A percentile compares a stretch with the other conserved stretches of the same genome.
Evolutionary conservation across 37 sponge, comb jelly and placozoan genomes (phyloP).

Genomic region (Tethya wilhelma): DNA sequence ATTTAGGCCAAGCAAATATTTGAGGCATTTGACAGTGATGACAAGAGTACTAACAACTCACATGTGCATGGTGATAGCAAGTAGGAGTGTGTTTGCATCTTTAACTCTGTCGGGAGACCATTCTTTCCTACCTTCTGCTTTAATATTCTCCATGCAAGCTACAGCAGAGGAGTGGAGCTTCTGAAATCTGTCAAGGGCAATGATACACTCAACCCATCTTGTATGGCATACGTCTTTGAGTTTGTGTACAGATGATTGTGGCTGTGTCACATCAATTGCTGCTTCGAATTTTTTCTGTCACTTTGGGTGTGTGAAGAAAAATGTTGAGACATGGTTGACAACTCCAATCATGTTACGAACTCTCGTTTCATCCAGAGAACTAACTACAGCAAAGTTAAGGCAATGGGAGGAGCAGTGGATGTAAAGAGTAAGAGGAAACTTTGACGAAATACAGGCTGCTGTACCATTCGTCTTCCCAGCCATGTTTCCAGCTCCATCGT

Average conservation of each 20-base stretch:
- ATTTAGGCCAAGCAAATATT: conserved; percentile 54
- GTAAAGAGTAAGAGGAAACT: conserved; percentile 51
- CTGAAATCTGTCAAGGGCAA: conserved; percentile 51
- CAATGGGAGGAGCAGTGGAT: conserved; percentile 58
- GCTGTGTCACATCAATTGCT: conserved; percentile 37
- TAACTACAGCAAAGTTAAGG: conserved; percentile 57
- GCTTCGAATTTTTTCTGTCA: conserved; percentile 47
- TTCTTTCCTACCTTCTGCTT: conserved; percentile 20
- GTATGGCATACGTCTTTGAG: conserved; percentile 64
- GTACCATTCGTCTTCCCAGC: conserved; percentile 37
- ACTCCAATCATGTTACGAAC: conserved; percentile 69
- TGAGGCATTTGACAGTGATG: conserved; percentile 49
- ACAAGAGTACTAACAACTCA: conserved; percentile 62
- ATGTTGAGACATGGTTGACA: conserved; percentile 35
- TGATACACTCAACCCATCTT: conserved; percentile 60
- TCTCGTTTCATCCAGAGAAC: neutral
- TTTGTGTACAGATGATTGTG: conserved; percentile 25
- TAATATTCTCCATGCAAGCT: conserved; percentile 61
- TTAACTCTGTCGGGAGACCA: conserved; percentile 54
- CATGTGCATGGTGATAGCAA: conserved; percentile 47
- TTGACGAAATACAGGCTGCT: conserved; percentile 36
- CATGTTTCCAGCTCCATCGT: conserved; percentile 82
- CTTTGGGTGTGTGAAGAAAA: conserved; percentile 70
- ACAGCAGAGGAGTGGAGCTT: conserved; percentile 57
- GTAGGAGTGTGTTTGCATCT: conserved; percentile 58